Conservation (phyloP, 92 coral and sea anemone species). For the Diadumene lineata region DNA sequence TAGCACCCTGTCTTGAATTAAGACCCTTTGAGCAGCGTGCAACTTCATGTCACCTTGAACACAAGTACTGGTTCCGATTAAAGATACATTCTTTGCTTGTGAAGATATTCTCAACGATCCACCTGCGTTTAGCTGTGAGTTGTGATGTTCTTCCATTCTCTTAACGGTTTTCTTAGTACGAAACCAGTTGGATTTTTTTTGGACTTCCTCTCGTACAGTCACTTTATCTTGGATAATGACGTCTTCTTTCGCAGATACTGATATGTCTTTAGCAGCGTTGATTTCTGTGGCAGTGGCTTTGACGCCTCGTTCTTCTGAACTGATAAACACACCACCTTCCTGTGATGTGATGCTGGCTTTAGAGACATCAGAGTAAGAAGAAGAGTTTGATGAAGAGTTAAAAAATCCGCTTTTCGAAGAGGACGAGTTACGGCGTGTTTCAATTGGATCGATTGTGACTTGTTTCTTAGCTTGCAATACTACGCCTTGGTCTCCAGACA, state of each 20-base stretch:
- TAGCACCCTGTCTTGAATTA: constrained; percentile 44
- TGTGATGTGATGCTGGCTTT: constrained; percentile 38
- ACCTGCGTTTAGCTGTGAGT: constrained; percentile 44
- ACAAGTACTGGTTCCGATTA: constrained; percentile 44
- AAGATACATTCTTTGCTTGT: constrained; percentile 24
- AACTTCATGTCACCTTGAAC: constrained; percentile 39
- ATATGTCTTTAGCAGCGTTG: constrained; percentile 38
- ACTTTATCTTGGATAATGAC: constrained; percentile 55
- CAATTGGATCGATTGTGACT: constrained; percentile 42
- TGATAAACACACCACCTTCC: constrained; percentile 36
- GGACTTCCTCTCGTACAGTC: constrained; percentile 48
- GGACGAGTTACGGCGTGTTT: constrained; percentile 31
- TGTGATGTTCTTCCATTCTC: constrained; percentile 47
- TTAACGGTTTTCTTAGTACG: constrained; percentile 21
- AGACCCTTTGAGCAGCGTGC: constrained; percentile 48
- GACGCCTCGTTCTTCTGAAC: constrained; percentile 46
- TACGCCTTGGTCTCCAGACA: constrained; percentile 52
- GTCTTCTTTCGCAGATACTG: constrained; percentile 46
- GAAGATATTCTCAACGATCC: constrained; percentile 42
- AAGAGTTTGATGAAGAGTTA: constrained; percentile 31
- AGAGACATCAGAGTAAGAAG: constrained; percentile 44
- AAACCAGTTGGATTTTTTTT: constrained; percentile 46
- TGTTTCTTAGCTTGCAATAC: constrained; percentile 44
- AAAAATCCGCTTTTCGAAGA: constrained; percentile 46
- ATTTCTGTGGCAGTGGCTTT: constrained; percentile 50